Evolutionary conservation across 2,888 invertebrate genomes (phyloP).

Genomic region (Thymelicus lineola): DNA sequence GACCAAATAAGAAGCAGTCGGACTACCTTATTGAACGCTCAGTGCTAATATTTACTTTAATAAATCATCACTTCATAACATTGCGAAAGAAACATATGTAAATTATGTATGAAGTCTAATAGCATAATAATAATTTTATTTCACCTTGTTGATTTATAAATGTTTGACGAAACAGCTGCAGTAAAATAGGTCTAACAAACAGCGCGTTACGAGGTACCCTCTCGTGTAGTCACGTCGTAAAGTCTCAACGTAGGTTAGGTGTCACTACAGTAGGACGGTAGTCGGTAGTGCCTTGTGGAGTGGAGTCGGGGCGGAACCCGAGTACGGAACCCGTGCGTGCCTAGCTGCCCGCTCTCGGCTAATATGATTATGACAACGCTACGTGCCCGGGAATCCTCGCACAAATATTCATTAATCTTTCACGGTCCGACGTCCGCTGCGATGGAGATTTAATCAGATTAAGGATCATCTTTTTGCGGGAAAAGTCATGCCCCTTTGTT

Average conservation of each 20-base stretch:
- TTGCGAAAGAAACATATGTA: too few relatives aligned
- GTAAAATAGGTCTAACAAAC: constrained; percentile 58
- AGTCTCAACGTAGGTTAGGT: constrained; percentile 54
- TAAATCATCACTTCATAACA: too few relatives aligned
- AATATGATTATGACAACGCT: constrained; percentile 85
- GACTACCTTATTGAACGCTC: too few relatives aligned
- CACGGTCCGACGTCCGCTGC: constrained; percentile 84
- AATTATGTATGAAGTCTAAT: too few relatives aligned
- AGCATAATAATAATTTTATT: too few relatives aligned
- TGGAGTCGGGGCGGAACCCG: constrained; percentile 40
- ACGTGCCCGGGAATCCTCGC: constrained; percentile 84
- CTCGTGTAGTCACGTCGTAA: constrained; percentile 56
- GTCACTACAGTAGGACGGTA: constrained; percentile 48
- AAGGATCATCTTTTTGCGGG: constrained; percentile 85
- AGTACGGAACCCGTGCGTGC: constrained; percentile 64
- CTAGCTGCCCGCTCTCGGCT: constrained; percentile 76
- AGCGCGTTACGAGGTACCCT: constrained; percentile 27
- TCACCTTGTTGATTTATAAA: background rate
- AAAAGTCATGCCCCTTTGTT: constrained; percentile 84
- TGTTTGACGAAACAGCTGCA: constrained; percentile 38
- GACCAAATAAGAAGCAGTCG: too few relatives aligned
- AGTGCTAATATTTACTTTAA: too few relatives aligned
- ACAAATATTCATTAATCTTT: constrained; percentile 86
- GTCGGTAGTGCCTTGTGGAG: constrained; percentile 41
- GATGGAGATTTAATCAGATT: constrained; percentile 86